These are phyloP conservation scores for Trichogramma evanescens DNA, from an alignment of 2,888 invertebrate species.

Conservation along the genomic window DNA sequence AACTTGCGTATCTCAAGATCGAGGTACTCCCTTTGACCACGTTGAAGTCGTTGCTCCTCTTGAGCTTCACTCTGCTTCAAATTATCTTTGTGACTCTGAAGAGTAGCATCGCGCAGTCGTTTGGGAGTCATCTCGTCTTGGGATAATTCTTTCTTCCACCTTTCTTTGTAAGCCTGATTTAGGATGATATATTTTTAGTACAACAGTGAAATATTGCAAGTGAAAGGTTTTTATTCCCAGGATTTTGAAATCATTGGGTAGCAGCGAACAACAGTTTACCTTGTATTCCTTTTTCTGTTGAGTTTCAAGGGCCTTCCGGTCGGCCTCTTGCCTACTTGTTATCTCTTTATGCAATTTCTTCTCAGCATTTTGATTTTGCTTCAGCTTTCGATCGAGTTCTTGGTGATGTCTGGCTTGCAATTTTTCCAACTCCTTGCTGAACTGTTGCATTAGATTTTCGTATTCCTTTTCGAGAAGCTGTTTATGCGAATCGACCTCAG, in stretches of 20 bases:
- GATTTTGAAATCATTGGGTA: neutral
- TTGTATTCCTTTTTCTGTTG: constrained; percentile 96
- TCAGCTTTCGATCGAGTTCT: constrained; percentile 72
- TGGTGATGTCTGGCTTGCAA: constrained; percentile 73
- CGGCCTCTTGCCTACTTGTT: constrained; percentile 78
- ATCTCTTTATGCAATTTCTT: constrained; percentile 92
- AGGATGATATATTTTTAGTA: neutral
- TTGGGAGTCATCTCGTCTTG: constrained; percentile 89
- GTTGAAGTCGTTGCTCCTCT: constrained; percentile 79
- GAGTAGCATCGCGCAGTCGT: constrained; percentile 80
- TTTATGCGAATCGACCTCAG: constrained; percentile 96
- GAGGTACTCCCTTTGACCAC: constrained; percentile 83
- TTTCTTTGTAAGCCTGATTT: constrained; percentile 74
- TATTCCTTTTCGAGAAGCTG: constrained; percentile 93
- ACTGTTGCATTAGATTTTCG: constrained; percentile 83
- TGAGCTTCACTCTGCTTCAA: constrained; percentile 85
- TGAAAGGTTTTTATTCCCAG: neutral
- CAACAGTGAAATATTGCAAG: no score
- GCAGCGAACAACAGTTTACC: constrained; percentile 29
- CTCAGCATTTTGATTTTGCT: constrained; percentile 81
- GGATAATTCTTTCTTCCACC: constrained; percentile 89
- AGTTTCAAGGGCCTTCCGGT: constrained; percentile 83
- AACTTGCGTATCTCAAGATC: constrained; percentile 90
- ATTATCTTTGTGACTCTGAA: constrained; percentile 89
- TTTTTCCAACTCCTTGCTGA: constrained; percentile 85